These are phyloP conservation scores for Phoebastria nigripes DNA, from an alignment of 2,797 vertebrate genomes.

Conservation along the genomic window DNA sequence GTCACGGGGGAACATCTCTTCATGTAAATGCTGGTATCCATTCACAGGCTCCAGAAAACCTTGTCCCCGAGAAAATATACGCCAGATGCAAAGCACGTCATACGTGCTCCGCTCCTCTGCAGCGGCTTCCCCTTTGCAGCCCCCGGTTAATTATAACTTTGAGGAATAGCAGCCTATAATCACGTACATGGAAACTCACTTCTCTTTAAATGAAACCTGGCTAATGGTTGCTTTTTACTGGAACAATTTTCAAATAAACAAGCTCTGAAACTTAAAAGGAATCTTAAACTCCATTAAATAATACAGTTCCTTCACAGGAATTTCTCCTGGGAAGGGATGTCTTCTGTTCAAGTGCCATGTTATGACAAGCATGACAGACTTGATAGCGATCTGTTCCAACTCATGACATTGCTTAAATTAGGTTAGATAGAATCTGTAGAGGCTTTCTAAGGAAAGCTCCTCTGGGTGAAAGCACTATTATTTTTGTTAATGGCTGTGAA, in stretches of 20 bases:
- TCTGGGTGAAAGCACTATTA: slow-evolving; percentile 70
- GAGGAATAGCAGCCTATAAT: neutral
- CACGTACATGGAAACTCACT: neutral
- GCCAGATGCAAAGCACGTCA: neutral
- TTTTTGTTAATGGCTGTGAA: slow-evolving; percentile 77
- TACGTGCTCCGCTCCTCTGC: neutral
- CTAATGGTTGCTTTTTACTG: slow-evolving; percentile 34
- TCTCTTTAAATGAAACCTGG: slow-evolving; percentile 41
- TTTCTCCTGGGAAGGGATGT: slow-evolving; percentile 74
- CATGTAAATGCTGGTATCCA: neutral
- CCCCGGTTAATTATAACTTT: slow-evolving; percentile 37
- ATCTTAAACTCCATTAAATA: slow-evolving; percentile 75
- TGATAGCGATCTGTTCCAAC: slow-evolving; percentile 77
- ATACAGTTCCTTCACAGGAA: slow-evolving; percentile 63
- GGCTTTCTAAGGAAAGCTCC: slow-evolving; percentile 72
- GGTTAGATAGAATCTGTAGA: slow-evolving; percentile 72
- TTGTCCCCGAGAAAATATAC: neutral
- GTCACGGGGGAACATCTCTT: neutral
- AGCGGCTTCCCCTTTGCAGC: neutral
- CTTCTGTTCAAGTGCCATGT: slow-evolving; percentile 74
- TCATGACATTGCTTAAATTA: slow-evolving; percentile 80
- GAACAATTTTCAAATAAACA: slow-evolving; percentile 66
- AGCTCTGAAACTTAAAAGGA: slow-evolving; percentile 62
- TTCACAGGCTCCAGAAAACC: neutral
- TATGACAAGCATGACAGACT: slow-evolving; percentile 80